Conservation (phyloP, 2,113 vertebrate species). For the Poicephalus gulielmi region DNA sequence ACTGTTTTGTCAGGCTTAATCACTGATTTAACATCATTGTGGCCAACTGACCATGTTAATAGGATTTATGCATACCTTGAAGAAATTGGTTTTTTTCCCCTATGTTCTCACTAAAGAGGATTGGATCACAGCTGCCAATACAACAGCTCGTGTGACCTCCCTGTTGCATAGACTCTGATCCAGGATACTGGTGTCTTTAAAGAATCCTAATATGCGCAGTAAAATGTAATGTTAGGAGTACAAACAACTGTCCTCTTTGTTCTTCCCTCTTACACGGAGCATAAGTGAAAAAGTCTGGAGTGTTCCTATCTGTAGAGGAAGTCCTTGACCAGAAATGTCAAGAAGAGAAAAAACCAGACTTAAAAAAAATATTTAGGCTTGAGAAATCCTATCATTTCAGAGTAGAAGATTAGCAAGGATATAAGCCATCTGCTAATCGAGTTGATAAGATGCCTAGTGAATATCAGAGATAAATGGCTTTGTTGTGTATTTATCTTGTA, state of each 20-base stretch:
- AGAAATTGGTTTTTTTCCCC: neutral
- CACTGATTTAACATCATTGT: neutral
- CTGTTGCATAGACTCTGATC: neutral
- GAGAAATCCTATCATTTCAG: slow-evolving; percentile 3
- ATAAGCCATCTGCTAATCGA: neutral
- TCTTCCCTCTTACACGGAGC: neutral
- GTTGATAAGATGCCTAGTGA: neutral
- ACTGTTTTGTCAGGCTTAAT: neutral
- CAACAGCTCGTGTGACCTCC: neutral
- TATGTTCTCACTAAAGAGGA: neutral
- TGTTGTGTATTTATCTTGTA: neutral
- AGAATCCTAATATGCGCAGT: neutral
- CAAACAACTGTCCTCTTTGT: neutral
- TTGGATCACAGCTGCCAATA: neutral
- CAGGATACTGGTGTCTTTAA: neutral
- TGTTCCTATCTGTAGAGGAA: neutral
- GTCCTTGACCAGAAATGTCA: neutral
- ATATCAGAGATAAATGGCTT: slow-evolving; percentile 15
- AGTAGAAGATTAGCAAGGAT: slow-evolving; percentile 18
- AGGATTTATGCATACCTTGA: neutral
- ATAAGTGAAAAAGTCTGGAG: neutral
- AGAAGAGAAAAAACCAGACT: neutral
- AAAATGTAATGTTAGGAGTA: neutral
- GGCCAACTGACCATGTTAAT: neutral
- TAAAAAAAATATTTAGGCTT: neutral